Conservation (phyloP, 2,797 vertebrate species). For the Sternotherus odoratus region DNA sequence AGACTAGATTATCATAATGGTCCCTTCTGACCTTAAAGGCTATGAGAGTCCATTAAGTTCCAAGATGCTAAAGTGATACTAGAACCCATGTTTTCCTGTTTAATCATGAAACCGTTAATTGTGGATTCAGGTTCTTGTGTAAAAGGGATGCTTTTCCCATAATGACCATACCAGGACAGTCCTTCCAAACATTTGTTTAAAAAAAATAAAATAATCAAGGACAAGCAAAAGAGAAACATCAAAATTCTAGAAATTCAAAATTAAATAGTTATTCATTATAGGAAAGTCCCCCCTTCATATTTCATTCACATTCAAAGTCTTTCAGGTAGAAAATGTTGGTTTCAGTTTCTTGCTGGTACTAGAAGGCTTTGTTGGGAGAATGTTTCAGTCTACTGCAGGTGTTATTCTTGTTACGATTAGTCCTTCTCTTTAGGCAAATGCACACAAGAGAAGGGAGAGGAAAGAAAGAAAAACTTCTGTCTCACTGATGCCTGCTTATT, state of each 20-base stretch:
- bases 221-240: not conserved
- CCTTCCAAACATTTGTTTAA: not conserved
- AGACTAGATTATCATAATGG: too few species aligned
- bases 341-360: not conserved
- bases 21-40: too few species aligned
- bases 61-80: not conserved
- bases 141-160: not conserved
- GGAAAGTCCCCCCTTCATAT: not conserved
- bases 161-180: not conserved
- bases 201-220: not conserved
- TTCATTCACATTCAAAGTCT: not conserved
- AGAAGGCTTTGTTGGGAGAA: not conserved
- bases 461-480: not conserved
- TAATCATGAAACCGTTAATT: constrained; percentile 5
- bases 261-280: not conserved
- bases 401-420: not conserved
- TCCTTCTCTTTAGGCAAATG: not conserved
- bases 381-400: not conserved
- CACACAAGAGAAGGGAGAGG: not conserved
- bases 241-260: not conserved
- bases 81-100: constrained; percentile 1
- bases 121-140: not conserved
- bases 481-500: not conserved
- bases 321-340: not conserved
- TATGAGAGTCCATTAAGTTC: not conserved